phyloP scores from a whole-genome alignment of 1,140 invertebrate species.

The Zelostemma sp. region DNA sequence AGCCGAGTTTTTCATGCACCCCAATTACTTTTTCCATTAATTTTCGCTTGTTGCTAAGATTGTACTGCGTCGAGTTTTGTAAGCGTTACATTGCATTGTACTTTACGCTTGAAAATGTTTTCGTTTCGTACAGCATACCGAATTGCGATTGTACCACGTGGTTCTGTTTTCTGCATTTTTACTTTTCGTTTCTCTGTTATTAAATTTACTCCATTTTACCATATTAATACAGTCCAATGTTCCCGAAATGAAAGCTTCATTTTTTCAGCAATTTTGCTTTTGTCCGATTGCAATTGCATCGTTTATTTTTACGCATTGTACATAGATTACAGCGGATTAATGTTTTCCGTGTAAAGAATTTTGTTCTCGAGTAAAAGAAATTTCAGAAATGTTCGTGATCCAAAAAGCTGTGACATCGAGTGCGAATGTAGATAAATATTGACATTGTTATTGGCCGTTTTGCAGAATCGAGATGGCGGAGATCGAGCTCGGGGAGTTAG shows the following conservation, averaged over 20 bases:
- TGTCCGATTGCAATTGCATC: no score
- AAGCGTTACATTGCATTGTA: constrained; percentile 32
- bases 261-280: no score
- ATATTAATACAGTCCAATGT: no score
- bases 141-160: constrained; percentile 28
- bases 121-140: constrained; percentile 8
- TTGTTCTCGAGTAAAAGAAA: no score
- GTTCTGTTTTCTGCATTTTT: constrained; percentile 25
- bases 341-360: no score
- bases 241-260: no score
- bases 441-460: constrained; percentile 37
- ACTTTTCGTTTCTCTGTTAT: constrained; percentile 14
- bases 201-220: constrained; percentile 5
- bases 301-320: no score
- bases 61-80: constrained; percentile 26
- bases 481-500: constrained; percentile 68
- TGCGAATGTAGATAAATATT: not conserved
- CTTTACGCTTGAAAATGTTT: constrained; percentile 22
- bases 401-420: no score
- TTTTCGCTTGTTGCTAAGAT: constrained; percentile 34
- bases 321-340: no score
- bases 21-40: constrained; percentile 21
- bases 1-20: constrained; percentile 9
- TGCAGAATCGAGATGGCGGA: constrained; percentile 75
- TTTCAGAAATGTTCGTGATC: no score